Evolutionary conservation across 2,888 invertebrate species (phyloP), one percentile per base, ranked within the genome.

Genomic region (Cheilosia vernalis): DNA sequence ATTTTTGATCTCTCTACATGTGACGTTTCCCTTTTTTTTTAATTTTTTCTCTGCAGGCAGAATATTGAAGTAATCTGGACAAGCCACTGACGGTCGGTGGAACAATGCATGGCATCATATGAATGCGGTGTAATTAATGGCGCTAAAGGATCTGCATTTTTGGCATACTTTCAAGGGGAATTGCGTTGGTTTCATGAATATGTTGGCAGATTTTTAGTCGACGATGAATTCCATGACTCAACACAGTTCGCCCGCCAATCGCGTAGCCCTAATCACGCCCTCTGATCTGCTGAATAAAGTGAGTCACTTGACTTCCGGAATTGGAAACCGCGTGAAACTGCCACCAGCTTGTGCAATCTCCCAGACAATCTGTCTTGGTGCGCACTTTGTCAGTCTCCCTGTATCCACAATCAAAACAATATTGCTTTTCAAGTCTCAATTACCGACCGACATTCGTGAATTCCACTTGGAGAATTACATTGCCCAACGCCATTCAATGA

Each of bases 101-200:
- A 19, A 70, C 47, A 70, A 64, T 53, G 44, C 40, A 51, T 47
- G 53, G 70, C 15, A 70, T 64, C 60, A 63, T 66, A 33, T 64
- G 74, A 69, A 74, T 76, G 63, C 44, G 69, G 56, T 76, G 63
- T 77, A 82, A 72, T 77, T 82, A 82, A 72, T 70, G 66, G 60
- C 77, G 58, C 44, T 77, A 51, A 17, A 24, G 49, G 67, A 42
- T 55, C 51, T 42, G 10, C 24, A 17, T 21, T 42, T 53, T 58
- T 47, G 47, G 13, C 5, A 9, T 47, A 17, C 47, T 2, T 17
- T 44, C 17, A 2, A 19, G 19, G 0, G 47, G 47, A 19, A 17
- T 47, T 47, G 19, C 1, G 10, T 4, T 37, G 13, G 37, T 13
- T 37, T 37, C 37, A 37, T 37, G 37, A 37, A 37, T 13, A 13